Base-by-base conservation (phyloP, 1,140 invertebrate genomes). In the Drosophila nigromelanica region DNA sequence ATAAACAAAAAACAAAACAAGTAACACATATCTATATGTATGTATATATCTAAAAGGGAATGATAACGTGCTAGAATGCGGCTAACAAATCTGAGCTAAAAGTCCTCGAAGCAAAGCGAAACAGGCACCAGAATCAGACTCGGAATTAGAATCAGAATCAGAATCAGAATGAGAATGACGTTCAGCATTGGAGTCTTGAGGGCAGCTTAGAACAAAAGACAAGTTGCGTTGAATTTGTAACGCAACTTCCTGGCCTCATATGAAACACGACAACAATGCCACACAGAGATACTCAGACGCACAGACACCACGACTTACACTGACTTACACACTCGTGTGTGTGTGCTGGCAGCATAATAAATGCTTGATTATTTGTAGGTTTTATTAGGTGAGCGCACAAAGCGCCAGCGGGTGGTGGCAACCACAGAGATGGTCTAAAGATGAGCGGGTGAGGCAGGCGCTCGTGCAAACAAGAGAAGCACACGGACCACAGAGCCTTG, bases 311-410 rank as follows among this genome's bases (percentile, higher is more conserved):
- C n/a, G 62, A 64, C 39, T 18, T 42, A 42, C 55, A 67, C 21
- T 45, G 21, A 39, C 18, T n/a, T 4, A 58, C 14, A 7, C 40
- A 43, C 14, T 14, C 40, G 7, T 42, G 27, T 27, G 47, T 66
- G 51, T 52, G 30, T 56, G 30, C 37, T 61, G 43, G 74, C 47
- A 80, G 69, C 74, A 76, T 81, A 81, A 81, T 83, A 78, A 83
- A 83, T 83, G 80, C 80, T 60, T 81, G 80, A 78, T 76, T 85
- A 85, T 85, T 83, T 80, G 82, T 87, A 81, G 82, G 72, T 78
- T 87, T 87, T 87, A 81, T 86, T 78, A 81, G 82, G 74, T 52
- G 55, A 54, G 67, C 62, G 67, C 77, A 64, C 68, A 76, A 75
- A 66, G 64, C 42, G 80, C 72, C 69, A 66, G 58, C 61, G 52